Conservation (phyloP, 2,888 invertebrate species). For the Leptopilina drosophilae region DNA sequence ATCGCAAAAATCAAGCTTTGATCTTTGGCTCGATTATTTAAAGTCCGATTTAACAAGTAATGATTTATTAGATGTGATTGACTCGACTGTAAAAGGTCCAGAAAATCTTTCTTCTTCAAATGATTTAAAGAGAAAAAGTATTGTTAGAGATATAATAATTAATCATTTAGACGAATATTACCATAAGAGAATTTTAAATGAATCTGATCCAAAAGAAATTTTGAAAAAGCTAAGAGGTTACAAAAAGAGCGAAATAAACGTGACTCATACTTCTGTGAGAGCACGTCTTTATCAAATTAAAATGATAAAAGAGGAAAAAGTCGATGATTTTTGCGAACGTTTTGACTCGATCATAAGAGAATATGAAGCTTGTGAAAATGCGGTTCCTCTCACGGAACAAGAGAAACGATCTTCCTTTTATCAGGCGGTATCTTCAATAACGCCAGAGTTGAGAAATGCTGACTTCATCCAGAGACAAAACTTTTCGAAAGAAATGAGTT, state of each 20-base stretch:
- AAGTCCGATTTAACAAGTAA: constrained; percentile 51
- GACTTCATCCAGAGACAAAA: constrained; percentile 48
- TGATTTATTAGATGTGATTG: constrained; percentile 51
- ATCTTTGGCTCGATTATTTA: constrained; percentile 54
- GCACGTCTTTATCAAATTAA: constrained; percentile 49
- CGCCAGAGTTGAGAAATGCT: constrained; percentile 47
- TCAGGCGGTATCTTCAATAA: constrained; percentile 45
- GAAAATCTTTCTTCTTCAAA: constrained; percentile 28
- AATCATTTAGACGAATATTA: constrained; percentile 52
- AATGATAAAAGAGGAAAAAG: constrained; percentile 52
- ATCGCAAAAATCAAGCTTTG: constrained; percentile 48
- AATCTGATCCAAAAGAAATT: constrained; percentile 52
- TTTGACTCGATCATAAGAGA: constrained; percentile 53
- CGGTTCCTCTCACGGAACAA: constrained; percentile 50
- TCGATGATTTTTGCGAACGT: constrained; percentile 52
- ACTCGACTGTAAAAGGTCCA: constrained; percentile 39
- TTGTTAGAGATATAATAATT: constrained; percentile 52
- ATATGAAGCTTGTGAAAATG: constrained; percentile 49
- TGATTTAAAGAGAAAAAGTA: constrained; percentile 41
- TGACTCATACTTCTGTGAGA: constrained; percentile 52
- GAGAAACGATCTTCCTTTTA: constrained; percentile 53
- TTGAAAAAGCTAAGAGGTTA: constrained; percentile 45
- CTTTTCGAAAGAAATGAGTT: constrained; percentile 45
- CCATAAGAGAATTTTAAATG: constrained; percentile 53
- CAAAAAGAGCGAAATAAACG: constrained; percentile 49